Base-by-base conservation (phyloP, 2,888 invertebrate genomes). In the Cheilosia grossa region DNA sequence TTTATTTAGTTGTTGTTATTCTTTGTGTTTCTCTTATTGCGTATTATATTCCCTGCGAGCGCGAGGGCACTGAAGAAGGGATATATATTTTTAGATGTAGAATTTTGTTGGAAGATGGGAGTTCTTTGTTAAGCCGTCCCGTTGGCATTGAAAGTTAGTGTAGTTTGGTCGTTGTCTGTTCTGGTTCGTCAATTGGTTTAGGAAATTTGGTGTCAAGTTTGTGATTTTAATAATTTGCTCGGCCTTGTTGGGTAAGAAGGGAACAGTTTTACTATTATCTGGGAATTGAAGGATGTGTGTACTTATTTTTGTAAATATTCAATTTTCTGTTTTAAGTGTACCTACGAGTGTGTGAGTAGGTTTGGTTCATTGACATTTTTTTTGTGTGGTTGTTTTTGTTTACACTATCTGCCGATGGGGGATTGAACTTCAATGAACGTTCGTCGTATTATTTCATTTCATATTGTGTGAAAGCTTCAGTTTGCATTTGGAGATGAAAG, bases 1-100 rank as follows among this genome's bases (percentile, higher is more conserved):
- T 53, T 30, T 53, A 42, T n/a, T 33, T 61, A 56, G 13, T 47
- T 47, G 53, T 7, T 27, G 37, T 53, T 27, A n/a, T 37, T 66
- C 49, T 51, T 42, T 42, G 66, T 24, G 47, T 53, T 63, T 2
- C 30, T 37, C 49, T 27, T 27, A 27, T 7, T 27, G 27, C 6
- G 6, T 30, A 17, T 33, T 30, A 19, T 27, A 40, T 54, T 19
- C 37, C 47, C 49, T 40, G 69, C 69, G 63, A 63, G 78, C 63
- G 70, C 70, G 63, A 63, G 78, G 69, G 70, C 70, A 61, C 47
- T 47, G 54, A 27, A 51, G 37, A 21, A 2, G 2, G 42, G 24
- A 19, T 66, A 63, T 10, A 4, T 37, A 37, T 78, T 70, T 78
- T 78, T 70, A 63, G 78, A 78, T 51, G 49, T 21, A 59, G 54